Evolutionary conservation across 2,113 vertebrate species (phyloP).

Genomic region (Chaenocephalus aceratus): DNA sequence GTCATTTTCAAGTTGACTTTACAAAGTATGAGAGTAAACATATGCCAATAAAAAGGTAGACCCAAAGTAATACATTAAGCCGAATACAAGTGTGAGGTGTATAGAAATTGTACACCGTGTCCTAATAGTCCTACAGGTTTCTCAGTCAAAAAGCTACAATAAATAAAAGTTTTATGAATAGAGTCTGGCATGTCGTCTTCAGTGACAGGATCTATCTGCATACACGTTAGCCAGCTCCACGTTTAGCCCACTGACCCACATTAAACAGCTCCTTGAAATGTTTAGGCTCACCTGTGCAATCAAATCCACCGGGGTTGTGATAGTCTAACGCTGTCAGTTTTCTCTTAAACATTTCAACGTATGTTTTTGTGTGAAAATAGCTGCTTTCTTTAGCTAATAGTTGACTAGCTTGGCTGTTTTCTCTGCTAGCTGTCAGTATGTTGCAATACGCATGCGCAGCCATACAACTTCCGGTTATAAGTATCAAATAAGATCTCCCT

Average conservation of each 20-base stretch:
- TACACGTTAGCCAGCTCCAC: conserved; percentile 33
- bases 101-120: not conserved
- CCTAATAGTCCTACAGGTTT: no score
- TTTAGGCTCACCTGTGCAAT: conserved; percentile 87
- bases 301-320: conserved; percentile 91
- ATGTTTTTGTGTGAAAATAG: not conserved
- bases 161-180: not conserved
- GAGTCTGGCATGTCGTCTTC: not conserved
- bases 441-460: conserved; percentile 43
- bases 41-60: not conserved
- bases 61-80: not conserved
- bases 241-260: not conserved
- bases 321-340: conserved; percentile 94
- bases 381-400: conserved; percentile 3
- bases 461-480: not conserved
- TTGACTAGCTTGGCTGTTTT: not conserved
- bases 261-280: fast-evolving
- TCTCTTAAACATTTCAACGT: conserved; percentile 89
- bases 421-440: not conserved
- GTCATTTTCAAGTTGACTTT: no score
- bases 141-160: fast-evolving
- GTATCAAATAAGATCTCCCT: conserved; percentile 43
- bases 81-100: not conserved
- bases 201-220: not conserved
- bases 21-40: no score